Base-by-base conservation (phyloP, 2,888 invertebrate genomes). In the Diplazon laetatorius region DNA sequence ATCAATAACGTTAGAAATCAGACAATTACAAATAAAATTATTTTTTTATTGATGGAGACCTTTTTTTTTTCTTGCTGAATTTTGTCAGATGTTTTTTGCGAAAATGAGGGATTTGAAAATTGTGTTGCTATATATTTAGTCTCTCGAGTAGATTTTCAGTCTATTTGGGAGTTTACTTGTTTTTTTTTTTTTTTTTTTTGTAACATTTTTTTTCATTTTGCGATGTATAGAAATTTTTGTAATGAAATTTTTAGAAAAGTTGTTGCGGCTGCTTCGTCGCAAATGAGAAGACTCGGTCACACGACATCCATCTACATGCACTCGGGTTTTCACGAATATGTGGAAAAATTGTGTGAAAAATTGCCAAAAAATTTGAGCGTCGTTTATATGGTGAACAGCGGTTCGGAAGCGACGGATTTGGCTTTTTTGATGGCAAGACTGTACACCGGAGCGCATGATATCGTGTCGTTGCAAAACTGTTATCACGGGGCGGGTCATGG, bases 371-470 rank as follows among this genome's bases (percentile, higher is more conserved):
- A 97, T 84, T 92, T 99, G 39, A 97, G 97, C 92, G 95, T 96
- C 25, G 96, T 97, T 1, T 98, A 98, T 89, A 94, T 99, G 85
- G 96, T 97, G 0, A 99, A 99, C 91, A 99, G 98, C 86, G 99
- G 99, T 0, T 97, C 98, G 4, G 99, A 99, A 91, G 99, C 99
- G 0, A 99, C 99, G 88, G 99, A 99, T 89, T 92, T 99, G 74
- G 99, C 99, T 0, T 93, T 97, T 82, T 89, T 98, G 35, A 93
- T 99, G 91, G 96, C 98, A 0, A 94, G 98, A 84, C 91, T 96
- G 0, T 94, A 97, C 89, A 98, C 99, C 0, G 95, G 95, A 0
- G 95, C 95, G 86, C 95, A 94, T 85, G 98, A 98, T 84, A 93
- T 98, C 16, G 92, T 99, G 37, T 95, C 97, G 0, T 92, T 99